A percentile compares a stretch with the other conserved stretches of the same genome.
These are phyloP conservation scores for Eospalax fontanierii DNA, from an alignment of 2,797 vertebrate species.

Conservation along the genomic window DNA sequence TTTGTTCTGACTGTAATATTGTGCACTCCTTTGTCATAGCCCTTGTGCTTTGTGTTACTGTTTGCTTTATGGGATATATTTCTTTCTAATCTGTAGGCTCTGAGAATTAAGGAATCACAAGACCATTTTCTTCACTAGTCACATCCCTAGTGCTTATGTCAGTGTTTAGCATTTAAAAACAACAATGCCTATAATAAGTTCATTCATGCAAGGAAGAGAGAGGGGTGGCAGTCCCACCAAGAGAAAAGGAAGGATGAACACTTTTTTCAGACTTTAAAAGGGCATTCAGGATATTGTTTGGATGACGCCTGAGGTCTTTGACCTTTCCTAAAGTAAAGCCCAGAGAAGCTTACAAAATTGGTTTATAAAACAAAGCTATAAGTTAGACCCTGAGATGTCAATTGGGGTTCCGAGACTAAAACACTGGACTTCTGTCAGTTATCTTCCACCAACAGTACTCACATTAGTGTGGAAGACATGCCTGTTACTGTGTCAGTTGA, in stretches of 20 bases:
- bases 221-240: neutral
- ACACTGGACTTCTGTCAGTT: too few species aligned
- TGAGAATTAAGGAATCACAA: neutral
- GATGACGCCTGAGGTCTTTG: neutral
- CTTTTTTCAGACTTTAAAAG: constrained; percentile 10
- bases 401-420: neutral
- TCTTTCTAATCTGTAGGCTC: neutral
- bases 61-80: neutral
- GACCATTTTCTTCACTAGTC: neutral
- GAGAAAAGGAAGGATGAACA: neutral
- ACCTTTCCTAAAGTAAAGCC: neutral
- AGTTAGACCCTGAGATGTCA: neutral
- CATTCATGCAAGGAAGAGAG: neutral
- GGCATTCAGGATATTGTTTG: neutral
- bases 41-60: neutral
- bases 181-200: neutral
- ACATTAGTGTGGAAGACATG: neutral
- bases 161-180: neutral
- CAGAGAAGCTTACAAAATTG: neutral
- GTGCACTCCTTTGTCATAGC: neutral
- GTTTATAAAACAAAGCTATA: neutral
- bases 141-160: neutral
- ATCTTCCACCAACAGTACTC: too few species aligned
- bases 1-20: neutral
- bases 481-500: neutral